These are phyloP conservation scores for Grammomys dolichurus DNA, from an alignment of 2,113 vertebrate species.

Conservation along the genomic window DNA sequence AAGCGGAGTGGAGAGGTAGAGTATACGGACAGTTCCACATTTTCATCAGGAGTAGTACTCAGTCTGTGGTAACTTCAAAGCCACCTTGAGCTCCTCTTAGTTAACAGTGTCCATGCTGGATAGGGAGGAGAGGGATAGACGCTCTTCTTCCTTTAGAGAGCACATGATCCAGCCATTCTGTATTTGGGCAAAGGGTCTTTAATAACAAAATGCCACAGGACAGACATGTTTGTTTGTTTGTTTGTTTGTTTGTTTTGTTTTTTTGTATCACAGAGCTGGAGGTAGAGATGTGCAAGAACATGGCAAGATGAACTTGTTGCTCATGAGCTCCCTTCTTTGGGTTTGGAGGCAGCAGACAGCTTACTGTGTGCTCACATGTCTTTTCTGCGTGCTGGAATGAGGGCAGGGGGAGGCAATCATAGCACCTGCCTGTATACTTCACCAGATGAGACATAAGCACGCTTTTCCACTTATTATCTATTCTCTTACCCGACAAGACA, in stretches of 20 bases:
- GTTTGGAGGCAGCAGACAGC: not conserved
- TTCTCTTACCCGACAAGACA: slow-evolving; percentile 60
- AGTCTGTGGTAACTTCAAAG: not conserved
- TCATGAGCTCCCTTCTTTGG: not conserved
- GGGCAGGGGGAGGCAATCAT: not conserved
- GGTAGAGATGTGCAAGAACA: not conserved
- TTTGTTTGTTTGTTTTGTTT: not conserved
- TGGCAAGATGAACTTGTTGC: not conserved
- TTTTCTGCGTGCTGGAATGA: not conserved
- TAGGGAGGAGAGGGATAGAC: not conserved
- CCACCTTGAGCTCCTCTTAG: not conserved
- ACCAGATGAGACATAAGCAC: not conserved
- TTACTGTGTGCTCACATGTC: not conserved
- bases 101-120: not conserved
- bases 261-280: not conserved
- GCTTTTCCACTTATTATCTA: slow-evolving; percentile 51
- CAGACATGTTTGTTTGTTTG: not conserved
- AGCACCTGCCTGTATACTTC: not conserved
- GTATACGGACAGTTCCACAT: not conserved
- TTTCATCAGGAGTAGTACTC: not conserved
- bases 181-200: not conserved
- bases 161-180: fast-evolving
- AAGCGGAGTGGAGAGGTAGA: not conserved
- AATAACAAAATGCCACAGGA: not conserved
- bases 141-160: not conserved